These are phyloP conservation scores for Sinonovacula constricta DNA, from an alignment of 1,140 invertebrate genomes.

Conservation along the genomic window DNA sequence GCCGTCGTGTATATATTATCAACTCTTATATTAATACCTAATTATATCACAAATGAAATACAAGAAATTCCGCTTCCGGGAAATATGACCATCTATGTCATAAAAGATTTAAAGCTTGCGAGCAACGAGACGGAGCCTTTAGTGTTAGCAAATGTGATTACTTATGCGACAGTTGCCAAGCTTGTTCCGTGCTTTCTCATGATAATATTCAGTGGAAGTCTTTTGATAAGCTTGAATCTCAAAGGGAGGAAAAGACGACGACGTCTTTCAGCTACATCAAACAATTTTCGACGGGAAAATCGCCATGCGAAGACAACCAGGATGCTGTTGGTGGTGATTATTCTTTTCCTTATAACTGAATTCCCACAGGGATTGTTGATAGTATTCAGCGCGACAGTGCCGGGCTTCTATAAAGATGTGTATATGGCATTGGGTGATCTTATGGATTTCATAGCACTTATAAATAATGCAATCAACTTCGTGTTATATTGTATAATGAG, in stretches of 20 bases:
- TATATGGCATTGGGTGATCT: constrained; percentile 87
- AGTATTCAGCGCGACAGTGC: constrained; percentile 66
- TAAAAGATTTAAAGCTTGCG: constrained; percentile 78
- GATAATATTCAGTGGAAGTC: constrained; percentile 78
- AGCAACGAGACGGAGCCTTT: constrained; percentile 62
- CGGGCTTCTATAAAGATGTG: constrained; percentile 73
- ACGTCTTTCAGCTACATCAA: constrained; percentile 61
- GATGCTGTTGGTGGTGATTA: constrained; percentile 73
- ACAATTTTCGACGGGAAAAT: constrained; percentile 82
- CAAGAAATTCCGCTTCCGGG: constrained; percentile 25
- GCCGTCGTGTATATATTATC: constrained; percentile 86
- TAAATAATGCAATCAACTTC: constrained; percentile 96
- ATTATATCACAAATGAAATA: constrained; percentile 82
- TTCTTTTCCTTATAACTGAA: constrained; percentile 92
- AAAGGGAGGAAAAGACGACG: constrained; percentile 74
- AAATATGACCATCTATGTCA: constrained; percentile 62
- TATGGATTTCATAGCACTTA: constrained; percentile 93
- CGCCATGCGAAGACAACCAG: constrained; percentile 83
- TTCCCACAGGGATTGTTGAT: constrained; percentile 84
- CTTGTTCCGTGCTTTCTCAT: constrained; percentile 80
- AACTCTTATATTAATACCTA: constrained; percentile 87
- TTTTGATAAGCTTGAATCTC: constrained; percentile 78
- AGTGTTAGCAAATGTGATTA: constrained; percentile 69
- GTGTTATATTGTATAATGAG: constrained; percentile 97
- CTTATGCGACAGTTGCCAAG: constrained; percentile 75